Base-by-base conservation (phyloP, 2,797 vertebrate genomes). In the Parambassis ranga region DNA sequence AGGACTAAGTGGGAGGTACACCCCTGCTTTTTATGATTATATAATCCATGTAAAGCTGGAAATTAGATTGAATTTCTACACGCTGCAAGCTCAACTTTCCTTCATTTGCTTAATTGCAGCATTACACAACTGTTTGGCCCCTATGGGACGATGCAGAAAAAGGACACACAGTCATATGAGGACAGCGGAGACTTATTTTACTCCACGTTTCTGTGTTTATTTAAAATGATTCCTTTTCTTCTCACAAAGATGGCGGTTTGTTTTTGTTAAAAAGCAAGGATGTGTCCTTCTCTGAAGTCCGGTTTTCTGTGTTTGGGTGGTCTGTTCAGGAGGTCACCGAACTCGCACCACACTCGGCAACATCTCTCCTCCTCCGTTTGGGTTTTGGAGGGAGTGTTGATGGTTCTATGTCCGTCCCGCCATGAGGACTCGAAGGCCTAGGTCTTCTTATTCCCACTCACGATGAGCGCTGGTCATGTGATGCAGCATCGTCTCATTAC, bases 241-340 rank as follows among this genome's bases (percentile, higher is more conserved):
- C n/a, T n/a, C n/a, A n/a, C n/a, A n/a, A n/a, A n/a, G n/a, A n/a
- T n/a, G n/a, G 27, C 26, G 0, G 13, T 61, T 60, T 84, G 77
- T 83, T 85, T 73, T 59, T 22, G 8, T 75, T 65, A 5, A 61
- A 65, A n/a, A 30, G 75, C 63, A 46, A 65, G 80, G 77, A 52
- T 53, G 14, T 71, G 27, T 16, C 37, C 58, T 77, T 62, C 58
- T 68, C 20, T 58, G 42, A 62, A 74, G 70, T 75, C 66, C 30
- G 13, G 31, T 62, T 31, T 9, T 43, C 22, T 74, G 82, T 87
- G 83, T 84, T 89, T 86, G 85, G 83, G 84, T 71, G 79, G 77
- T 82, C 82, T 41, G 65, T 48, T 74, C 36, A 46, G 61, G 70
- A 58, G 85, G 75, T 74, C 74, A 16, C 61, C 35, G 10, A 56